Percentiles rank a stretch among this genome's conserved stretches.
These are phyloP conservation scores for Eumeta japonica DNA, from an alignment of 1,140 invertebrate species.

Conservation along the genomic window DNA sequence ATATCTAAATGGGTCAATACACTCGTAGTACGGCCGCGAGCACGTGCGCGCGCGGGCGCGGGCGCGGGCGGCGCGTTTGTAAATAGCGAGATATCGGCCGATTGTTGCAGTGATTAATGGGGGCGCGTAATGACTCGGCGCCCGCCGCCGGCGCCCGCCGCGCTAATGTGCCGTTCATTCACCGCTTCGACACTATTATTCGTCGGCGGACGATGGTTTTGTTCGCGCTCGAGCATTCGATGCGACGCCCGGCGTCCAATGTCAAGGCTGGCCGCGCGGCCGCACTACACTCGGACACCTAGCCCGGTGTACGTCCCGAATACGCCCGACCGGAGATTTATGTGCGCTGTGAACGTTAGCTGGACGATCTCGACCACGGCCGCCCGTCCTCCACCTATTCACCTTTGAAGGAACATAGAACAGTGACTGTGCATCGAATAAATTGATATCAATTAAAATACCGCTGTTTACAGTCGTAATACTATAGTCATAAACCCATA, in stretches of 20 bases:
- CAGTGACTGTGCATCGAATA: too few relatives aligned
- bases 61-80: constrained; percentile 32
- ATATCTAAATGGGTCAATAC: constrained; percentile 59
- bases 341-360: too few relatives aligned
- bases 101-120: constrained; percentile 58
- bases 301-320: background rate
- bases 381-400: too few relatives aligned
- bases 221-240: constrained; percentile 42
- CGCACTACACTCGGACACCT: constrained; percentile 3
- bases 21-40: constrained; percentile 51
- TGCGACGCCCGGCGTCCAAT: constrained; percentile 40
- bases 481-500: too few relatives aligned
- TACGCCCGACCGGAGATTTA: too few relatives aligned
- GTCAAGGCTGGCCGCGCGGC: constrained; percentile 45
- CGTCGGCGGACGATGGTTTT: constrained; percentile 44
- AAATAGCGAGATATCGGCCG: constrained; percentile 57
- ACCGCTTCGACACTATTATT: constrained; percentile 51
- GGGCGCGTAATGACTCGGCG: constrained; percentile 49
- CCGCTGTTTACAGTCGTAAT: too few relatives aligned
- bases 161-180: constrained; percentile 51
- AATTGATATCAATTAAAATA: too few relatives aligned
- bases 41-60: constrained; percentile 42
- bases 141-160: constrained; percentile 9
- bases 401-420: too few relatives aligned
- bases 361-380: too few relatives aligned